These are phyloP conservation scores for Pammene aurita DNA, from an alignment of 2,888 invertebrate genomes.

Conservation along the genomic window DNA sequence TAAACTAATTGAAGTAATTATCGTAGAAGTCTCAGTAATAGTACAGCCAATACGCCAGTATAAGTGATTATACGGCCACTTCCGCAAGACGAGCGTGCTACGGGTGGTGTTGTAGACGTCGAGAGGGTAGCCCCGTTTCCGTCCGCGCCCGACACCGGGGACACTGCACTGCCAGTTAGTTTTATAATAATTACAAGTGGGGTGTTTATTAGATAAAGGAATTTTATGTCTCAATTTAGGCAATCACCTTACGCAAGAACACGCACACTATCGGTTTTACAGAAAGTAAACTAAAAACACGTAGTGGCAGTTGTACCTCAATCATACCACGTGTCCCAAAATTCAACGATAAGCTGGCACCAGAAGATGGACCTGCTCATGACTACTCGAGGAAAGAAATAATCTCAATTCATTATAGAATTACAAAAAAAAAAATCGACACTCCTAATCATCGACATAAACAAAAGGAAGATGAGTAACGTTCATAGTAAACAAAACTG, in stretches of 20 bases:
- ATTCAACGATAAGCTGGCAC: no score
- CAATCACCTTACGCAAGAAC: not conserved
- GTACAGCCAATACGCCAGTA: not conserved
- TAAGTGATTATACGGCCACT: not conserved
- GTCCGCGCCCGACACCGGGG: not conserved
- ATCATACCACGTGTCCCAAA: no score
- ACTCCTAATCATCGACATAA: no score
- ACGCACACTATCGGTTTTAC: not conserved
- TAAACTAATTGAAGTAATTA: no score
- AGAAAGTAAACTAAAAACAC: no score
- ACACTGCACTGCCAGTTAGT: constrained; percentile 15
- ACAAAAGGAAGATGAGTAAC: no score
- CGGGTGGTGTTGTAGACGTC: constrained; percentile 34
- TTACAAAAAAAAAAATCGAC: no score
- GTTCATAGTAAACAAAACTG: no score
- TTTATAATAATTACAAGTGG: not conserved
- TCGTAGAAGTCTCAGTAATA: not conserved
- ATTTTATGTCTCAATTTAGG: not conserved
- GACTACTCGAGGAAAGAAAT: no score
- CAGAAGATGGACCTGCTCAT: no score
- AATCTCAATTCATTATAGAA: no score
- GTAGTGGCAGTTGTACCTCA: no score
- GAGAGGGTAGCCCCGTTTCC: constrained; percentile 69
- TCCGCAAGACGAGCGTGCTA: constrained; percentile 10
- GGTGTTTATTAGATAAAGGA: not conserved